Evolutionary conservation across 2,113 vertebrate genomes (phyloP).

Genomic region (Cyrtonyx montezumae): DNA sequence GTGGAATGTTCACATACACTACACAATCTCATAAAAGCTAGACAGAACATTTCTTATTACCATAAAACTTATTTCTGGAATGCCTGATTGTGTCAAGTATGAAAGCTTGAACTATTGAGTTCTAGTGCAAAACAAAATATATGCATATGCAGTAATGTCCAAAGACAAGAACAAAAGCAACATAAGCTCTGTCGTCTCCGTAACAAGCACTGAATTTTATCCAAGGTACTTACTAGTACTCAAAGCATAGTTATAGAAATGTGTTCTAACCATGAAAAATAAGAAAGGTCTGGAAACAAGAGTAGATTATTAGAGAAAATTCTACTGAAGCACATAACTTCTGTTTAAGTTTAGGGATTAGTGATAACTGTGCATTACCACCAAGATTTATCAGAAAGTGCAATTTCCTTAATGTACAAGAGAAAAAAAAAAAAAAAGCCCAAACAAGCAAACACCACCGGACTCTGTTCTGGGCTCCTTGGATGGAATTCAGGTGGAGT

Average conservation of each 20-base stretch:
- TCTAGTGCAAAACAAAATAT: not conserved
- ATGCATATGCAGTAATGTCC: rapidly evolving
- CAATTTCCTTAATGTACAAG: not conserved
- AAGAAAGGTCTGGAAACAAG: not conserved
- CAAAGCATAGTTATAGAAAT: not conserved
- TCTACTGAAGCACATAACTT: not conserved
- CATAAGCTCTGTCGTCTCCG: not conserved
- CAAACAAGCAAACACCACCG: not conserved
- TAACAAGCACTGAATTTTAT: not conserved
- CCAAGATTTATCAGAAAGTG: not conserved
- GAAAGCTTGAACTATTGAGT: not conserved
- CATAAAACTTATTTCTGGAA: not conserved
- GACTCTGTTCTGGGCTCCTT: not conserved
- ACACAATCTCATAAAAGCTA: not conserved
- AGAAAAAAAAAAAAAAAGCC: not conserved
- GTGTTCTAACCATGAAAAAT: not conserved
- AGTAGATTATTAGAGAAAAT: not conserved
- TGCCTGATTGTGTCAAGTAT: not conserved
- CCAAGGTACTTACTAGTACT: not conserved
- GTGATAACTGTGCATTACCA: not conserved
- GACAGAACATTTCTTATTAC: not conserved
- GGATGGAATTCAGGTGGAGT: not conserved
- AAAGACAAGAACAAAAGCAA: not conserved
- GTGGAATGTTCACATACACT: not conserved
- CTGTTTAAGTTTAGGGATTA: not conserved